Conservation (phyloP, 2,888 invertebrate species). For the Amaurobius ferox region DNA sequence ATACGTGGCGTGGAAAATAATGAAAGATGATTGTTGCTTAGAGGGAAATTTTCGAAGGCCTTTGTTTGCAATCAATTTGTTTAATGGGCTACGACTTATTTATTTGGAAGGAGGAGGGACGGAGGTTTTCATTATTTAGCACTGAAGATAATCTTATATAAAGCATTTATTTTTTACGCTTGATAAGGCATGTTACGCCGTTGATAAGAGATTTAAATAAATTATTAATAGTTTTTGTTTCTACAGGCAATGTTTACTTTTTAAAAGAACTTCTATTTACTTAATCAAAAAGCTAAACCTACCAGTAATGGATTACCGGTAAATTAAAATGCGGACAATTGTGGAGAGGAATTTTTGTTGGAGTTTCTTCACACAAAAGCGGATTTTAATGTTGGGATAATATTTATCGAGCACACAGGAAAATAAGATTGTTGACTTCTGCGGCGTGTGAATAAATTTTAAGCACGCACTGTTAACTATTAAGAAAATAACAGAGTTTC, state of each 20-base stretch:
- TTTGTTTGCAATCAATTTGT: slow-evolving; percentile 72
- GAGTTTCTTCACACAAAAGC: background rate
- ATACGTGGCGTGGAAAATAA: slow-evolving; percentile 50
- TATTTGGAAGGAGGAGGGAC: slow-evolving; percentile 40
- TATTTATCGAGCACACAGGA: no score
- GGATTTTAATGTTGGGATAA: background rate
- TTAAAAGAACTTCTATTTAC: slow-evolving; percentile 22
- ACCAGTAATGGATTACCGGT: slow-evolving; percentile 51
- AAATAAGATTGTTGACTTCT: no score
- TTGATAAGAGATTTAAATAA: slow-evolving; percentile 71
- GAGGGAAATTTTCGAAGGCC: slow-evolving; percentile 43
- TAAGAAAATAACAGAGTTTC: no score
- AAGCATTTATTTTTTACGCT: slow-evolving; percentile 24
- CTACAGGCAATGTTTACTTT: background rate
- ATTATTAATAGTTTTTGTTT: slow-evolving; percentile 48
- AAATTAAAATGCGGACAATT: slow-evolving; percentile 48
- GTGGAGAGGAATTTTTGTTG: background rate
- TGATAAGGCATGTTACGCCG: slow-evolving; percentile 36
- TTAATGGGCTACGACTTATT: slow-evolving; percentile 68
- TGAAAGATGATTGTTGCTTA: slow-evolving; percentile 57
- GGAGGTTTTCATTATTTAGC: slow-evolving; percentile 17
- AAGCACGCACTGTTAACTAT: no score
- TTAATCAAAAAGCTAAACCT: slow-evolving; percentile 27
- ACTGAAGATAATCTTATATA: background rate
- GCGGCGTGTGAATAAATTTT: no score